Base-by-base conservation (phyloP, 2,113 vertebrate species). In the Otus sunia region DNA sequence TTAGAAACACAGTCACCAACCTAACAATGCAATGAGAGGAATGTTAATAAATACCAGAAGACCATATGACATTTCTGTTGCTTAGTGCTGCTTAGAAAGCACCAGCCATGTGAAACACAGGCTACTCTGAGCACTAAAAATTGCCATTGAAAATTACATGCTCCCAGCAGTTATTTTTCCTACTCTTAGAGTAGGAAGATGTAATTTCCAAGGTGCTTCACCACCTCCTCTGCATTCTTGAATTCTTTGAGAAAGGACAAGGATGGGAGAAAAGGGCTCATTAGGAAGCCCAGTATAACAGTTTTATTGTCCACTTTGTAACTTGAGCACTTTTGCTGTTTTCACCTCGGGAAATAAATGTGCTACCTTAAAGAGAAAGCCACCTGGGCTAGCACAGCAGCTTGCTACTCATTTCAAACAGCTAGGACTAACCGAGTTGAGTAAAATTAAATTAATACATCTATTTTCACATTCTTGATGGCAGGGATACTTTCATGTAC, bases 11-110 rank as follows among this genome's bases (percentile, higher is more conserved):
- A 96, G 75, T 49, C 87, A 62, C 52, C 32, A 53, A 95, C 84
- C 90, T 88, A 92, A 88, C 80, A 56, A 62, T 63, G 30, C 75
- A 96, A 94, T 93, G 50, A 92, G 76, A 95, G 32, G 59, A 79
- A 94, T 93, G 81, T 95, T 93, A 95, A 96, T 95, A 97, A 98
- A 96, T 96, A 87, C 80, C 88, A 80, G 75, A 74, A 75, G 79
- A 90, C 82, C 67, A 63, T 36, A 26, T 89, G 94, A 95, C 74
- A 82, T 94, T 94, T 93, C 23, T 73, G 68, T 87, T 91, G 34
- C 67, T 79, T 56, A n/a, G 32, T 23, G 32, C 87, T 96, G 82
- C 92, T 95, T 84, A 91, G 75, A 91, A 91, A 91, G 89, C 83
- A 86, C 56, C 36, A 64, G 39, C 47, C 21, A 25, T 87, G 88